A percentile compares a stretch with the other conserved stretches of the same genome.
Evolutionary conservation across 2,113 vertebrate species (phyloP).

Genomic region (Theristicus caerulescens): DNA sequence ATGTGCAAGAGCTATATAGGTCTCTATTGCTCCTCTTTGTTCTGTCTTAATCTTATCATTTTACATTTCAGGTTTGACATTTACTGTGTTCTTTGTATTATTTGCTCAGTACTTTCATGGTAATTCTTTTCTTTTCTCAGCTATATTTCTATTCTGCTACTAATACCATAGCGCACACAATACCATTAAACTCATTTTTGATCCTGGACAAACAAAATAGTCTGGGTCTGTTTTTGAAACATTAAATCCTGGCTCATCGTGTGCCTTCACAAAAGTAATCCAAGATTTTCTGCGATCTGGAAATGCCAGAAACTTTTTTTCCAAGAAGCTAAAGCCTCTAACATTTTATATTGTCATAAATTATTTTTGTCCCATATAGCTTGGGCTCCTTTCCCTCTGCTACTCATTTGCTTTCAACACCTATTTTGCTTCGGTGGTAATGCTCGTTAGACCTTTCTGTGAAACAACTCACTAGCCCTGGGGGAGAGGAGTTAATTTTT

Average conservation of each 20-base stretch:
- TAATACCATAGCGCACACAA: background rate
- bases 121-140: background rate
- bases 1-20: background rate
- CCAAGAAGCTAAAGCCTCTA: background rate
- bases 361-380: background rate
- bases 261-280: background rate
- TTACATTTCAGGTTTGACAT: background rate
- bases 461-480: background rate
- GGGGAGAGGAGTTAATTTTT: background rate
- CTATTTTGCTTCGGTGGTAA: background rate
- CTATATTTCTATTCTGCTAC: background rate
- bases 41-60: background rate
- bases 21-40: background rate
- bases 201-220: background rate
- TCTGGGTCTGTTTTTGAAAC: background rate
- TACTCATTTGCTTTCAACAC: background rate
- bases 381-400: background rate
- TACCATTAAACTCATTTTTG: background rate
- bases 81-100: slow-evolving; percentile 7
- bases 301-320: background rate
- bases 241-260: background rate
- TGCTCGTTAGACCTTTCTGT: background rate
- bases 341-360: background rate
- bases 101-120: background rate
- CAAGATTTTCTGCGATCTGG: background rate